Percentiles rank a stretch among this genome's conserved stretches.
Evolutionary conservation across 2,113 vertebrate species (phyloP).

Genomic region (Strigops habroptila): DNA sequence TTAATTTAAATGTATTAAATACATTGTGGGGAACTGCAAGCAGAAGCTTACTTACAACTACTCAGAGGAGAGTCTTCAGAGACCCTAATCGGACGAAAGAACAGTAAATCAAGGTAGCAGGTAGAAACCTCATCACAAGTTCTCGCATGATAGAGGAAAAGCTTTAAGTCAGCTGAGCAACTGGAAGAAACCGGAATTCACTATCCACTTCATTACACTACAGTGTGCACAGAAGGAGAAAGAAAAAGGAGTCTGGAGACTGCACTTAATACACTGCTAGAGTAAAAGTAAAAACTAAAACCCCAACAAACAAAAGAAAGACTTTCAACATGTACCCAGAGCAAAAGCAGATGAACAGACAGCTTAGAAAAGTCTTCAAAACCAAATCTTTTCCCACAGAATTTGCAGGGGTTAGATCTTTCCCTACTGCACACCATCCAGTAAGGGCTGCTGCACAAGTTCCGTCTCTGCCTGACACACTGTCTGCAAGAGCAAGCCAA

Average conservation of each 20-base stretch:
- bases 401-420: too few relatives aligned
- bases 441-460: rapidly evolving
- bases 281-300: neutral
- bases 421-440: neutral
- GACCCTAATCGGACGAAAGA: neutral
- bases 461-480: neutral
- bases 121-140: neutral
- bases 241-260: neutral
- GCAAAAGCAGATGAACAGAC: neutral
- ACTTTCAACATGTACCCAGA: neutral
- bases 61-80: neutral
- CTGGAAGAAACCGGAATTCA: neutral
- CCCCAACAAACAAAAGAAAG: neutral
- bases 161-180: neutral
- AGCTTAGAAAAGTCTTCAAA: neutral
- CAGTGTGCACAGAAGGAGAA: neutral
- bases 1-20: neutral
- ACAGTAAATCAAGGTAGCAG: neutral
- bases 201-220: neutral
- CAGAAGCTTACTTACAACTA: neutral
- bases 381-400: neutral
- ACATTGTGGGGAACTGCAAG: neutral
- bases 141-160: neutral
- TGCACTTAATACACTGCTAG: neutral
- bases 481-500: neutral